Evolutionary conservation across 2,888 invertebrate genomes (phyloP), one percentile per base, ranked within the genome.

Genomic region (Falcaria lacertinaria): DNA sequence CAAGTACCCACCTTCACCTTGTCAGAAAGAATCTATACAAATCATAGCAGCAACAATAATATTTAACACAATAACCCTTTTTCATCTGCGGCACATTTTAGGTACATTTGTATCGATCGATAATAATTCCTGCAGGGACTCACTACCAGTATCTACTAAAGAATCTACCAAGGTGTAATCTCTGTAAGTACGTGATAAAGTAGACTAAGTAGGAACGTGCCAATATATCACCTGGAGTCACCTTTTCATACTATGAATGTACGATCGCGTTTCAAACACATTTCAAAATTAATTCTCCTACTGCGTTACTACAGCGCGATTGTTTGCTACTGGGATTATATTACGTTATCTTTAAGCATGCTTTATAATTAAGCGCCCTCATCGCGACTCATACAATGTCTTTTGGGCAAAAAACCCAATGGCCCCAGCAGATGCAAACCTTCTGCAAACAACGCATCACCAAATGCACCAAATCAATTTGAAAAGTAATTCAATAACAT

Each of bases 401-500:
- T 58, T 57, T 45, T 47, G 52, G 48, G 60, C 69, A 82, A 82
- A 81, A 79, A 79, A 72, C 58, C 56, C 57, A 67, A 58, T 58
- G 67, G 65, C 53, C 64, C 59, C 60, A 75, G 84, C 88, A 89
- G 88, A 89, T 89, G 88, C 75, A 63, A 75, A 73, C 73, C 72
- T 69, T 78, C 69, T 76, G 80, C 82, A 83, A 86, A 81, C 73
- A 80, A 47, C 52, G 58, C 66, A 50, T 47, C 52, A 48, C 64
- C 62, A 67, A 72, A 64, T 65, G 74, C 65, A 75, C 69, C 65
- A 71, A 81, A 82, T 84, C 79, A 83, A 80, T 81, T 79, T 83
- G 69, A 72, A 81, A 78, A 86, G 88, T 87, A 87, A 88, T 88
- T 85, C 87, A 86, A 88, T 89, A 89, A 88, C 88, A 81, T 85